phyloP scores from a whole-genome alignment of 2,113 vertebrate genomes.

The Periophthalmus modestus region DNA sequence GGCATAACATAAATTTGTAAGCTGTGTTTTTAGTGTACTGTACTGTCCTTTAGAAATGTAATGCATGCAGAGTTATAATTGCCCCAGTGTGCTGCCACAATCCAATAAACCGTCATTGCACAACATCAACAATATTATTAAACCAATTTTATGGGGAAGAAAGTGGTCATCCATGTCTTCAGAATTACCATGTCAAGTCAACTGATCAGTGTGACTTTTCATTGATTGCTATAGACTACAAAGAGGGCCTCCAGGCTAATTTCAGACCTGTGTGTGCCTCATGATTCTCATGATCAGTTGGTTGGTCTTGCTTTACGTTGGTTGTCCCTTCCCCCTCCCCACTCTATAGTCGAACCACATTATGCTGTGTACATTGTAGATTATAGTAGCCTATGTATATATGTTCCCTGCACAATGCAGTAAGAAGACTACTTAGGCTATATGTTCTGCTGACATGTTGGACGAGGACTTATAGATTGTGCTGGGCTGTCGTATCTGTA shows the following conservation, averaged over 20 bases:
- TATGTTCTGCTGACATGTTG: constrained; percentile 73
- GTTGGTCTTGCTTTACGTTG: constrained; percentile 47
- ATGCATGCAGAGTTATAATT: no score
- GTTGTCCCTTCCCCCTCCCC: constrained; percentile 17
- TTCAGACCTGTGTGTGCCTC: constrained; percentile 41
- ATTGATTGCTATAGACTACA: constrained; percentile 55
- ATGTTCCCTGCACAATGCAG: constrained; percentile 52
- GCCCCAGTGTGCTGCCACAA: neutral
- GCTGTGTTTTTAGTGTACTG: no score
- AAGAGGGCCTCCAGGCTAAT: constrained; percentile 52
- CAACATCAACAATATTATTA: neutral
- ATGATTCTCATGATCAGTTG: constrained; percentile 60
- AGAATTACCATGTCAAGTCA: constrained; percentile 37
- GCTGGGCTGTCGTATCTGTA: constrained; percentile 34
- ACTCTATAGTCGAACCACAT: constrained; percentile 15
- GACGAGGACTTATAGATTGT: constrained; percentile 65
- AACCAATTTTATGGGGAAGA: neutral
- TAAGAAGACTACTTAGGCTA: constrained; percentile 68
- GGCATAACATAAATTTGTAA: no score
- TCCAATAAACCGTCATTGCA: neutral
- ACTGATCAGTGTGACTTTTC: constrained; percentile 55
- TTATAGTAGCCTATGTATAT: constrained; percentile 42
- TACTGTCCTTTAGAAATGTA: no score
- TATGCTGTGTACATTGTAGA: constrained; percentile 49
- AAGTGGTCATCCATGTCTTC: neutral